Conservation (phyloP, 2,888 invertebrate species). For the Notodromas monacha region DNA sequence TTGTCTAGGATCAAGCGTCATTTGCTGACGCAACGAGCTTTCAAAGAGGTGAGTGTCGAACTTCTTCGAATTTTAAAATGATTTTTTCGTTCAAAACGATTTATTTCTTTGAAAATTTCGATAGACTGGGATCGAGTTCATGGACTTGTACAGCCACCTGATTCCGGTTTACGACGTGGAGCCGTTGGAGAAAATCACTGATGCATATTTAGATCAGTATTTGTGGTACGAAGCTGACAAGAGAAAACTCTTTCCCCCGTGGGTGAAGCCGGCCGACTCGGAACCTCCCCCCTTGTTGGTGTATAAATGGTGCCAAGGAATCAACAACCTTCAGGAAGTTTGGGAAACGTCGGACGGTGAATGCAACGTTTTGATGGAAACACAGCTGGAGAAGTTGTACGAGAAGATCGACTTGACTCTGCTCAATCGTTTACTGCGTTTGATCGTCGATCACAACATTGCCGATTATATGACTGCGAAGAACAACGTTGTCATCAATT, state of each 20-base stretch:
- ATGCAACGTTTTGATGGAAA: slow-evolving; percentile 87
- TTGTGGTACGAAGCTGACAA: slow-evolving; percentile 99
- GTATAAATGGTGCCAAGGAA: slow-evolving; percentile 84
- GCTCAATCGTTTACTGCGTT: slow-evolving; percentile 64
- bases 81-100: too few relatives aligned
- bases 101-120: too few relatives aligned
- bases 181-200: slow-evolving; percentile 94
- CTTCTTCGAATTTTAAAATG: too few relatives aligned
- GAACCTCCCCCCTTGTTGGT: slow-evolving; percentile 48
- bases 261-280: slow-evolving; percentile 96
- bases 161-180: slow-evolving; percentile 98
- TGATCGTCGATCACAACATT: slow-evolving; percentile 98
- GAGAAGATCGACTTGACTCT: slow-evolving; percentile 97
- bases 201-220: slow-evolving; percentile 96
- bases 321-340: slow-evolving; percentile 36
- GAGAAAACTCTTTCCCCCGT: slow-evolving; percentile 71
- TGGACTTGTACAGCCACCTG: slow-evolving; percentile 94
- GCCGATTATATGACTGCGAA: slow-evolving; percentile 99
- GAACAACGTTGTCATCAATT: slow-evolving; percentile 98
- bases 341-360: slow-evolving; percentile 98
- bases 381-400: slow-evolving; percentile 89
- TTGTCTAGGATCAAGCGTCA: slow-evolving; percentile 96
- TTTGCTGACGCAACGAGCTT: slow-evolving; percentile 81
- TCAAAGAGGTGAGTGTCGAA: slow-evolving; percentile 97
- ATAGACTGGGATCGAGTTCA: slow-evolving; percentile 97